Evolutionary conservation across 2,113 vertebrate species (phyloP), one percentile per base, ranked within the genome.

Genomic region (Pelecanus crispus): DNA sequence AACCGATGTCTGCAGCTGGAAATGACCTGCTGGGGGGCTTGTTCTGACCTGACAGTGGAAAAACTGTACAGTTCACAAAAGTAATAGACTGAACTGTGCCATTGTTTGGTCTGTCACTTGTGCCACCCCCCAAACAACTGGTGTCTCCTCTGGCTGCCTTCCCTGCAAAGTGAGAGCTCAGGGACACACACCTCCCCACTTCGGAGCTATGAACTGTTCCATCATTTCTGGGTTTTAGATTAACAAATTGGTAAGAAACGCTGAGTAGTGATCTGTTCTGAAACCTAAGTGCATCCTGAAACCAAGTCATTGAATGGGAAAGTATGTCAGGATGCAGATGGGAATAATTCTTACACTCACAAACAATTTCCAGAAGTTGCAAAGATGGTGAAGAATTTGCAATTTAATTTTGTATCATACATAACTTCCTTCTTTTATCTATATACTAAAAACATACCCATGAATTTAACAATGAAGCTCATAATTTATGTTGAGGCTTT

Each of bases 21-120:
- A 62, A 49, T 62, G 3, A 53, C 20, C 40, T 42, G 17, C 11
- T 0, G 1, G 14, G 29, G 15, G 1, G 2, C 40, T 62, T 62
- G 45, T 74, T 74, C n/a, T 81, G 77, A 68, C 21, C 42, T 61
- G 34, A 29, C 6, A 32, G 40, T 5, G 13, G 31, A 36, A 49
- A 9, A 61, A 55, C 7, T 11, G 31, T 74, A 28, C 17, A 50
- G n/a, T 42, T 75, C 68, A 70, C 83, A 36, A 49, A 68, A 62
- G 21, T 1, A 0, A 42, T n/a, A 61, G 26, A 19, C 21, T 61
- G 45, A 61, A 47, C 14, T 22, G n/a, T 68, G 47, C 7, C 18
- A 17, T 20, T 68, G 12, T 81, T 74, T 42, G 17, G 21, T 42
- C 40, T 81, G 47, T 32, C 26, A 36, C 26, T 42, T 50, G 15